Evolutionary conservation across 2,113 vertebrate species (phyloP).

Genomic region (Cricetomys ansorgei): DNA sequence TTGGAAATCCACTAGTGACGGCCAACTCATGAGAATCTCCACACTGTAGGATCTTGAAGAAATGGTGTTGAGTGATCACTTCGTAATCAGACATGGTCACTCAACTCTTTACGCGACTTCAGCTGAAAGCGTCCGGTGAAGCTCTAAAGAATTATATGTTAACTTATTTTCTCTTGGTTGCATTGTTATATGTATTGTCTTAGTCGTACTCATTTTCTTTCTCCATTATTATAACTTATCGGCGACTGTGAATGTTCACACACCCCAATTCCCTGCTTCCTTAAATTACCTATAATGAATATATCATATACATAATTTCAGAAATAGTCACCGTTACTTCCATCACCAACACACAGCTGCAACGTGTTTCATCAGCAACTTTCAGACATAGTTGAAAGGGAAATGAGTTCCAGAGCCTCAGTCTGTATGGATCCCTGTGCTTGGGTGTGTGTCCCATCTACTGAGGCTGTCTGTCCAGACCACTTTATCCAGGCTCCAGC

Average conservation of each 20-base stretch:
- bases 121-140: not conserved
- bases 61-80: not conserved
- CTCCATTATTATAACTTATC: slow-evolving; percentile 39
- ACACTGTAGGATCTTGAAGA: not conserved
- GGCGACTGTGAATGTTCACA: slow-evolving; percentile 53
- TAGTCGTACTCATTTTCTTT: slow-evolving; percentile 5
- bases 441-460: not conserved
- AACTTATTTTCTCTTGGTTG: slow-evolving; percentile 48
- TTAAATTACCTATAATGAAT: slow-evolving; percentile 59
- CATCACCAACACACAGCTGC: slow-evolving; percentile 47
- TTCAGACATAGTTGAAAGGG: slow-evolving; percentile 61
- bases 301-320: slow-evolving; percentile 62
- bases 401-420: slow-evolving; percentile 34
- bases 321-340: slow-evolving; percentile 54
- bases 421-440: not conserved
- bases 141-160: not conserved
- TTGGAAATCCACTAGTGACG: not conserved
- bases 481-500: not conserved
- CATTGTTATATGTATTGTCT: slow-evolving; percentile 26
- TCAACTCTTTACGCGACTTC: not conserved
- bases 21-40: not conserved
- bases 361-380: slow-evolving; percentile 54
- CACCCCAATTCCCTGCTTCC: slow-evolving; percentile 20
- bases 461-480: not conserved
- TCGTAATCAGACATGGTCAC: not conserved